Evolutionary conservation across 1,140 invertebrate genomes (phyloP), one percentile per base, ranked within the genome.

Genomic region (Gonatopus flavifemur): DNA sequence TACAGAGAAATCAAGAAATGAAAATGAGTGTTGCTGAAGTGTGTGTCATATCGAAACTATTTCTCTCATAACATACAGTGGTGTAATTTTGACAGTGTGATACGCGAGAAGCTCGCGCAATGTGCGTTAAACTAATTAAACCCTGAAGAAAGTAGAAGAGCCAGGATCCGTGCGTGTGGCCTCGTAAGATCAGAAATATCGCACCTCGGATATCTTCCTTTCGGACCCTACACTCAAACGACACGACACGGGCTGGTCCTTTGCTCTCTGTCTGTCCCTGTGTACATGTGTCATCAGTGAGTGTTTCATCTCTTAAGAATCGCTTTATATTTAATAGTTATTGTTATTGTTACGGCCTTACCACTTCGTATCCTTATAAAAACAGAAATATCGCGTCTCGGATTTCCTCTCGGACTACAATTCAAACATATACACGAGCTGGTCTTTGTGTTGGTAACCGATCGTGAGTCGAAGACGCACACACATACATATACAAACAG

Each of bases 11-110:
- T n/a, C n/a, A n/a, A n/a, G n/a, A n/a, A n/a, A 59, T 52, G 52
- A 70, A 66, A 66, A 70, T 69, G 70, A 71, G 43, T 64, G 50
- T 52, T 54, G 57, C 66, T 36, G 48, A 52, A 69, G 69, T 72
- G 72, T 69, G 65, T 72, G 68, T 70, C 66, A 65, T 50, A 57
- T 67, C 57, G 59, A 46, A 49, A 52, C 57, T 60, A 43, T 59
- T 59, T 63, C 48, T 59, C 62, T 70, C 55, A 64, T 69, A 66
- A 69, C 64, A 54, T 40, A 33, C 37, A 66, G 55, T 52, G 52
- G 51, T 64, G 68, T 69, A 70, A 67, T 69, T 67, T 72, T 69
- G 64, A 71, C 69, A 72, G 66, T 67, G 60, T 54, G 46, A 67
- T 59, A 45, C 38, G 57, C 39, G 46, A 50, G 38, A 20, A 37